Conservation (phyloP, 1,140 invertebrate species). For the Zaprionus ornatus region DNA sequence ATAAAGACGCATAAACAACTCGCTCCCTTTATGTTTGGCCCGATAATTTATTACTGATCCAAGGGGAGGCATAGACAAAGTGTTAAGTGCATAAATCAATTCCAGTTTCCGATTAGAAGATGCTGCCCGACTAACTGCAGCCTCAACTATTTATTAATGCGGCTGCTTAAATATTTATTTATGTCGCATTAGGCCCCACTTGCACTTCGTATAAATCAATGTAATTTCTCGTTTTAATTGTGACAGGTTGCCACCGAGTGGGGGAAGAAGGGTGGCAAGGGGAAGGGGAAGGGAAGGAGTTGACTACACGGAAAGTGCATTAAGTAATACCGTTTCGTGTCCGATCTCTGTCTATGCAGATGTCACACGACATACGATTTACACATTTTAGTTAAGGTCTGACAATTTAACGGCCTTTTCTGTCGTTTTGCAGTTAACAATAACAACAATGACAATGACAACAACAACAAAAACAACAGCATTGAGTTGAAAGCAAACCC, state of each 20-base stretch:
- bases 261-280: neutral
- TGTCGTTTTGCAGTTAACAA: conserved; percentile 36
- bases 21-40: conserved; percentile 13
- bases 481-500: conserved; percentile 35
- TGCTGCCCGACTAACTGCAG: conserved; percentile 9
- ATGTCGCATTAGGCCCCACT: conserved; percentile 52
- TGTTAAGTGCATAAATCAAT: conserved; percentile 63
- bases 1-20: conserved; percentile 47
- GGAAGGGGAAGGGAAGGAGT: neutral
- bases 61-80: conserved; percentile 36
- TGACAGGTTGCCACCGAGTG: conserved; percentile 39
- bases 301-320: conserved; percentile 61
- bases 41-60: conserved; percentile 47
- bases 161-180: conserved; percentile 56
- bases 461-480: conserved; percentile 6
- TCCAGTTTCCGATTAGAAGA: conserved; percentile 41
- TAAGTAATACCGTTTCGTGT: conserved; percentile 51
- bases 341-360: conserved; percentile 38
- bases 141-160: conserved; percentile 44
- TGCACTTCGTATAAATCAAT: conserved; percentile 66
- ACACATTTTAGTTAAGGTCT: conserved; percentile 61
- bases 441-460: neutral
- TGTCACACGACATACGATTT: conserved; percentile 37
- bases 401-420: conserved; percentile 36
- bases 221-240: conserved; percentile 65